Base-by-base conservation (phyloP, 2,113 vertebrate species). In the Dascyllus trimaculatus region DNA sequence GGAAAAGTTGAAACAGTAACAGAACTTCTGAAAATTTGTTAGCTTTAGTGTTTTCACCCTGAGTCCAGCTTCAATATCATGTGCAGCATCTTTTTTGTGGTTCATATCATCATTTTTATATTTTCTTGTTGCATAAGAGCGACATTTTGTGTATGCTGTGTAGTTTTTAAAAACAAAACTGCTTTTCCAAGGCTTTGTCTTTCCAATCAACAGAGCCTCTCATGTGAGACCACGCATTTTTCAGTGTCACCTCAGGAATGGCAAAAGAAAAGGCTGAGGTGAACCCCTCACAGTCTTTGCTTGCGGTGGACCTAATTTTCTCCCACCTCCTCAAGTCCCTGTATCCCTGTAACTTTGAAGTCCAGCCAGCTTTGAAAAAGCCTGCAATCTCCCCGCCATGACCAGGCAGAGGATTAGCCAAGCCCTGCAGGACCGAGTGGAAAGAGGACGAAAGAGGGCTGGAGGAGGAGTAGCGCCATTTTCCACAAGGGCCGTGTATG, bases 341-440 rank as follows among this genome's bases (percentile, higher is more conserved):
- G 69, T 82, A 85, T 86, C 71, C 78, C 83, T 81, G 80, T 38
- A 84, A 88, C 94, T 94, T 94, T 94, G 91, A 94, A 94, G 91
- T 93, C 78, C 77, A 61, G 84, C 90, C 92, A 93, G 86, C 82
- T 92, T 92, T 77, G 78, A 90, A 84, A 51, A 85, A 83, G 73
- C 68, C 89, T 76, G 78, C 89, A 91, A 90, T 90, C 90, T 92
- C 80, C 69, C 78, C 76, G 75, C 88, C 88, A 80, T 85, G 86
- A 85, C 88, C 83, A 78, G 84, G 90, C 73, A 70, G 78, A 85
- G 92, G 93, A 94, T 94, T 94, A 95, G 72, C 87, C 62, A 75
- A 79, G 76, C 85, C 85, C 81, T 67, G 85, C 86, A 89, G 88
- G 91, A 91, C 73, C 18, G 40, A 78, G 70, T 53, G 72, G 82